Evolutionary conservation across 2,797 vertebrate species (phyloP).

Genomic region (Acanthurus tractus): DNA sequence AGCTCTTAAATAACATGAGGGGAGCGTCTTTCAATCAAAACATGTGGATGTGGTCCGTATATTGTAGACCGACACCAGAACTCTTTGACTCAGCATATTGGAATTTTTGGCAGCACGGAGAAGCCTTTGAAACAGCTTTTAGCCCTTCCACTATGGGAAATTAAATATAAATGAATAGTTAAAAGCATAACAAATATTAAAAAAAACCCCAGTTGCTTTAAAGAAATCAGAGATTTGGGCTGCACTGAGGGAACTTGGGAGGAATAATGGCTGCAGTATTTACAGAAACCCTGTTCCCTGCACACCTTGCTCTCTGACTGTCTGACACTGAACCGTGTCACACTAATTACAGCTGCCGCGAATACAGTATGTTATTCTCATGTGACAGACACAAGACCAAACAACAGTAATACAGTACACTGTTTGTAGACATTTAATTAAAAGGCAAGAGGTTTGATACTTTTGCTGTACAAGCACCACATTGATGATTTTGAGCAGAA

Average conservation of each 20-base stretch:
- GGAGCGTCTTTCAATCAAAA: background rate
- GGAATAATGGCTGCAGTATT: background rate
- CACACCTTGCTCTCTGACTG: conserved; percentile 8
- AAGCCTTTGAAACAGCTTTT: background rate
- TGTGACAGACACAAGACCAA: background rate
- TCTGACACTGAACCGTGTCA: background rate
- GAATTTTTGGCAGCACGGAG: background rate
- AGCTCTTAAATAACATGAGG: background rate
- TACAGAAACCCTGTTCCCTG: background rate
- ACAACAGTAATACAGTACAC: background rate
- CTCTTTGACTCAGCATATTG: conserved; percentile 8
- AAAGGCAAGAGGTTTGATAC: background rate
- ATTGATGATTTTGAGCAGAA: background rate
- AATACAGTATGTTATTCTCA: conserved; percentile 1
- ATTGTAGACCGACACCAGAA: background rate
- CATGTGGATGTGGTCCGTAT: background rate
- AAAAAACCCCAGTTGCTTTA: background rate
- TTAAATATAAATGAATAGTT: background rate
- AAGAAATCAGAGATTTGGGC: background rate
- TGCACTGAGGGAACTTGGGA: background rate
- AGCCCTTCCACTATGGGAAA: background rate
- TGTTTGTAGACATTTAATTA: no score
- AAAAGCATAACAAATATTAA: background rate
- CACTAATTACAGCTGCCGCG: conserved; percentile 1
- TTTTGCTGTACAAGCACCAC: conserved; percentile 11